Evolutionary conservation across 1,140 invertebrate genomes (phyloP), one percentile per base, ranked within the genome.

Genomic region (Drosophila sproati): DNA sequence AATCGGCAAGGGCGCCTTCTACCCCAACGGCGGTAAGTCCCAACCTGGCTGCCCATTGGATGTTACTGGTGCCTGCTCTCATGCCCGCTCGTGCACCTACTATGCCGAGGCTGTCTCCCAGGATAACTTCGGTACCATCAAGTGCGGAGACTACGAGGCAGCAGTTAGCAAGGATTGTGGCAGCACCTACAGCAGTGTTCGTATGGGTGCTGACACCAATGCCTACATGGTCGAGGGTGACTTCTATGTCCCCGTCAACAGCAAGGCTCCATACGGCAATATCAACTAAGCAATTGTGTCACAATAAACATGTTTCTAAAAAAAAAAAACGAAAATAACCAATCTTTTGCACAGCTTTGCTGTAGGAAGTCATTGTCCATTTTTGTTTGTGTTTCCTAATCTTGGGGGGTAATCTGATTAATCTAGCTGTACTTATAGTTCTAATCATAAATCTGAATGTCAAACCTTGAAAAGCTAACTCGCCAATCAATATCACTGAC

Each of bases 31-130:
- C 3, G 94, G 94, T 3, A 72, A 70, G 4, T 37, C 8, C 3
- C 95, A 95, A 73, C 94, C 94, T 2, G 95, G 95, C 4, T 95
- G 94, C 61, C 12, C 59, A 2, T 2, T 78, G n/a, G 91, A 92
- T 67, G 37, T 93, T 4, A 71, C 73, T n/a, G 92, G 93, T 2
- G 47, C 62, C 12, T 94, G 94, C 72, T 86, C 93, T 34, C 94
- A 94, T 52, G 73, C 75, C 6, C 92, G 93, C 7, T 93, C 95
- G 3, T 94, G 94, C 39, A 91, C 93, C 83, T 95, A 94, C 66
- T 95, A 94, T 73, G 91, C 94, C 3, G 95, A 95, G 89, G 95
- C 81, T 4, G 80, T 89, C 0, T 0, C 31, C 1, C 0, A 70
- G 41, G 74, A 89, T 12, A 73, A 88, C 67, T 89, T 89, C 66